Evolutionary conservation across 2,888 invertebrate genomes (phyloP).

Genomic region (Ichneumoninae sp.): DNA sequence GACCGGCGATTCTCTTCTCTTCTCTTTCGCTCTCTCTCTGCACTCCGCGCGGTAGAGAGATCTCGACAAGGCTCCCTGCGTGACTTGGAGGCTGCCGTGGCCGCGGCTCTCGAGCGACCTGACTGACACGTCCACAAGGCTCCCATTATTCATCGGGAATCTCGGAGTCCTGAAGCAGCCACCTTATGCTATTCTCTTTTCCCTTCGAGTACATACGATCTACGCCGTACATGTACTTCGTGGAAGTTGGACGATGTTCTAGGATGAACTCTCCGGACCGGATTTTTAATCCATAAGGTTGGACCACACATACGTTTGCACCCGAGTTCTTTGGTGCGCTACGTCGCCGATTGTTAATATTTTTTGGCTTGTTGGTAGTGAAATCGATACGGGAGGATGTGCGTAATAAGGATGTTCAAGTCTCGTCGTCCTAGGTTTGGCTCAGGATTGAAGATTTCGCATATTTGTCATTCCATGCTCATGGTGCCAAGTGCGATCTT

Average conservation of each 20-base stretch:
- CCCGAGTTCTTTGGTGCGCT: background rate
- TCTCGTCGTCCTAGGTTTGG: too few relatives aligned
- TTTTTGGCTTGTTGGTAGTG: background rate
- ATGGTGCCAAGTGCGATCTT: background rate
- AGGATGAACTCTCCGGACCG: background rate
- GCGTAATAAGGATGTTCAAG: background rate
- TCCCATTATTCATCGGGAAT: conserved; percentile 60
- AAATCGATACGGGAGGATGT: background rate
- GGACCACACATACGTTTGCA: background rate
- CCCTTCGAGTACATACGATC: conserved; percentile 1
- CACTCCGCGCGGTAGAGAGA: conserved; percentile 8
- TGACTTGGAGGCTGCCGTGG: conserved; percentile 10
- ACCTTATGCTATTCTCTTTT: conserved; percentile 53
- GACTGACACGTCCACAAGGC: conserved; percentile 61
- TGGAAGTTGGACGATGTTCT: conserved; percentile 1
- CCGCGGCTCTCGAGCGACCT: conserved; percentile 44
- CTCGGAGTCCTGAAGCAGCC: conserved; percentile 33
- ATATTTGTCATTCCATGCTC: too few relatives aligned
- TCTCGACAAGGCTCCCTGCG: conserved; percentile 35
- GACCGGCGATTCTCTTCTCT: conserved; percentile 74
- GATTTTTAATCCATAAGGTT: background rate
- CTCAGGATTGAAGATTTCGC: too few relatives aligned
- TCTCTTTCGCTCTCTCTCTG: conserved; percentile 59
- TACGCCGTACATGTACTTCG: conserved; percentile 18
- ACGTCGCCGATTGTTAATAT: background rate